Base-by-base conservation (phyloP, 2,888 invertebrate genomes). In the Lamellibrachia satsuma region DNA sequence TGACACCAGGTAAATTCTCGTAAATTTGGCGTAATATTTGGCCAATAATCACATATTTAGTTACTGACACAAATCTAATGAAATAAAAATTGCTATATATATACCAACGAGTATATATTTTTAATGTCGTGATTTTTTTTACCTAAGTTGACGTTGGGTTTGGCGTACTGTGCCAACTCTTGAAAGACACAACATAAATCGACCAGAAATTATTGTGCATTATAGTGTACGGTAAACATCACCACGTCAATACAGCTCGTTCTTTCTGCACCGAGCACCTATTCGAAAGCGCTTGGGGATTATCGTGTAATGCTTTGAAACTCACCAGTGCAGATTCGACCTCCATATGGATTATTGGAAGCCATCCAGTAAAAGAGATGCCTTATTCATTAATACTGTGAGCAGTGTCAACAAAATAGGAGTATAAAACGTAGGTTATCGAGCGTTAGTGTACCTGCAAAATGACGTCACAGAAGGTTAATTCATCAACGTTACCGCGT, bases 271-370 rank as follows among this genome's bases (percentile, higher is more conserved):
- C 75, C 2, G 75, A 75, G 15, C 6, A 22, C 15, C 75, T n/a
- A 75, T 75, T 75, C 75, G 75, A 75, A 75, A 75, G 75, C 75
- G n/a, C 22, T 75, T 22, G 75, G n/a, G 75, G 75, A 75, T 75
- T 11, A 15, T 75, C 22, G n/a, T 22, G 75, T 75, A 22, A 75
- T 75, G 75, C 22, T n/a, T 11, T 75, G 75, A 11, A 75, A 75
- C 75, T 75, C 75, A 6, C 22, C 6, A 75, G n/a, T 75, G 75
- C 22, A n/a, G 75, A 75, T 75, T 75, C 22, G 75, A 75, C 75
- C 75, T 75, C 22, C 15, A 75, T 75, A 75, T 75, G 75, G 75
- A 75, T 75, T 75, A 22, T n/a, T n/a, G 75, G 75, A 75, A 75
- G n/a, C 75, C 22, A 75, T 22, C 75, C 75, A n/a, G n/a, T n/a